Base-by-base conservation (phyloP, 2,113 vertebrate genomes). In the Elaphurus davidianus region DNA sequence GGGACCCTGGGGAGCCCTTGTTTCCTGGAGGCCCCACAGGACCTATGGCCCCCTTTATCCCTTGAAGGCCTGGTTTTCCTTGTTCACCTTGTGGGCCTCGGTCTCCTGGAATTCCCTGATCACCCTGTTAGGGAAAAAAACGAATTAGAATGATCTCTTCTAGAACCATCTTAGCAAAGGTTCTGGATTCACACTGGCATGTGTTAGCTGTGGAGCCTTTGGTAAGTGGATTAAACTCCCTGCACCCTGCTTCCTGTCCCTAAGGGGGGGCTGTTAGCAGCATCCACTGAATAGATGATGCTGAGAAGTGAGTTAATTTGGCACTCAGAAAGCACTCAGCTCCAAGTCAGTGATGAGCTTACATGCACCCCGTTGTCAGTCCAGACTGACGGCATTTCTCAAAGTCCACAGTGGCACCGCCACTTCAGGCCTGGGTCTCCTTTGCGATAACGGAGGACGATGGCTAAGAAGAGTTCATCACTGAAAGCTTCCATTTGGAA, bases 51-150 rank as follows among this genome's bases (percentile, higher is more conserved):
- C 99, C 99, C n/a, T 99, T 99, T 43, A 99, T 98, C 93, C 99
- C 99, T 45, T 98, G 91, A 33, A 97, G 97, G 43, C 99, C 99
- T 64, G 98, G 92, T 79, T 99, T 99, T 90, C 99, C 99, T 87
- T 99, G 99, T 98, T 99, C 99, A 0, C 99, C 99, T 90, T 99
- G 99, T 81, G 99, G 99, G 21, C 99, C 99, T 98, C 99, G 99
- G 97, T 99, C 99, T 95, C 99, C 99, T 30, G 99, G 99, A 98
- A 99, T 99, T 86, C 99, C 99, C 45, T 99, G 99, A 97, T 99
- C 99, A 76, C 99, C 99, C 99, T 99, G 94, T 85, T 21, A 88
- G 98, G 91, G 27, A 59, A 64, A 93, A 79, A 85, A 95, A 86
- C 16, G 45, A 60, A 43, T 84, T 97, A 52, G 85, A 5, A 59